Evolutionary conservation across 1,140 invertebrate genomes (phyloP).

Genomic region (Portunus trituberculatus): DNA sequence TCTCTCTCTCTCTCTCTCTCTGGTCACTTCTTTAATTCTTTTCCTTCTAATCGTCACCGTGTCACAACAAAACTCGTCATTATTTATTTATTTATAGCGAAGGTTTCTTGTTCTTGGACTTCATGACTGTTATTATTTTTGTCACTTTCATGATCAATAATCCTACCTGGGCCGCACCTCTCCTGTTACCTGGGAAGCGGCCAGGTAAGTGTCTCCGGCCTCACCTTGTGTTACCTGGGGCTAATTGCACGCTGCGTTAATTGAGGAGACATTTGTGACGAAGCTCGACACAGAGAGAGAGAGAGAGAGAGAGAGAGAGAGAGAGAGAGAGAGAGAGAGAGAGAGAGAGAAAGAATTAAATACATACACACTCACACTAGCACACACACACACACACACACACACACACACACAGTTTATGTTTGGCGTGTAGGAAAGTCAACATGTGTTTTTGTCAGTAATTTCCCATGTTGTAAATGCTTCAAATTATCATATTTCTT

Average conservation of each 20-base stretch:
- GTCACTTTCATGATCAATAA: conserved; percentile 10
- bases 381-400: too few species aligned
- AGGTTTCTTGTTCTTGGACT: not conserved
- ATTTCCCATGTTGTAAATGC: too few species aligned
- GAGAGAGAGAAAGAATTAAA: too few species aligned
- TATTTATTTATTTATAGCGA: conserved; percentile 6
- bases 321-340: too few species aligned
- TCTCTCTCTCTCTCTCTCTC: too few species aligned
- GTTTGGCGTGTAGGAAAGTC: too few species aligned
- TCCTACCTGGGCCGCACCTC: not conserved
- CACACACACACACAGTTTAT: too few species aligned
- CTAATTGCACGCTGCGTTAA: not conserved
- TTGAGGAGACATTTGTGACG: conserved; percentile 16
- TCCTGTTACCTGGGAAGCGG: not conserved
- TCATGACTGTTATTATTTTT: not conserved
- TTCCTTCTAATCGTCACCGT: not conserved
- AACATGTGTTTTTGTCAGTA: too few species aligned
- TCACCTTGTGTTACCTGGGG: conserved; percentile 18
- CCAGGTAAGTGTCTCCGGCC: not conserved
- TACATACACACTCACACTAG: too few species aligned
- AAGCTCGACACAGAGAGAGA: conserved; percentile 15
- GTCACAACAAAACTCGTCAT: not conserved
- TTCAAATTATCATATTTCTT: too few species aligned
- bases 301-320: not conserved
- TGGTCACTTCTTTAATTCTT: not conserved